Conservation (phyloP, 2,113 vertebrate species). For the Clarias gariepinus region DNA sequence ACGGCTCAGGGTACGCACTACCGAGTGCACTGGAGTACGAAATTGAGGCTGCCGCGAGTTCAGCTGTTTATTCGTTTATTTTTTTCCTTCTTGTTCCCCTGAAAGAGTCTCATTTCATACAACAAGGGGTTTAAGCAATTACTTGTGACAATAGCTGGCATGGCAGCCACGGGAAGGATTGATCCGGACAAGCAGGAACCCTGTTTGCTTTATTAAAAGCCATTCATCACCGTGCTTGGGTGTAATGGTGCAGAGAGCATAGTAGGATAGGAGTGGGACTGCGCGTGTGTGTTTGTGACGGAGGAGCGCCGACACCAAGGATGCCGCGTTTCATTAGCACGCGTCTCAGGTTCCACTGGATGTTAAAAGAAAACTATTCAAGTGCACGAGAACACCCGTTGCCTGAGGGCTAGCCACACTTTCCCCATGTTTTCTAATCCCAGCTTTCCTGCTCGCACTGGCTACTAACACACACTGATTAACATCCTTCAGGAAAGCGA, state of each 20-base stretch:
- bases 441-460: not conserved
- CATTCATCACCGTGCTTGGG: constrained; percentile 56
- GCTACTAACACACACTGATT: not conserved
- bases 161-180: constrained; percentile 48
- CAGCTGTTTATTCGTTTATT: constrained; percentile 38
- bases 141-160: constrained; percentile 52
- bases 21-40: constrained; percentile 48
- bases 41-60: constrained; percentile 53
- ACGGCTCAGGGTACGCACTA: constrained; percentile 27
- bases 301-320: not conserved
- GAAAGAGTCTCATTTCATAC: constrained; percentile 53
- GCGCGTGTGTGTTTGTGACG: not conserved
- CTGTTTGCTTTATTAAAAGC: constrained; percentile 59
- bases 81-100: constrained; percentile 22
- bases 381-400: constrained; percentile 6
- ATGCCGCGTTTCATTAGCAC: constrained; percentile 26
- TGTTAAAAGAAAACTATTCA: constrained; percentile 36
- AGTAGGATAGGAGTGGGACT: constrained; percentile 3
- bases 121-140: constrained; percentile 53
- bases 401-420: not conserved
- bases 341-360: constrained; percentile 26
- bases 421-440: not conserved
- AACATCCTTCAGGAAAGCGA: not conserved
- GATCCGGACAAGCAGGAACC: constrained; percentile 53
- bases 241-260: constrained; percentile 39